Conservation (phyloP, 2,797 vertebrate genomes). For the Acridotheres tristis region DNA sequence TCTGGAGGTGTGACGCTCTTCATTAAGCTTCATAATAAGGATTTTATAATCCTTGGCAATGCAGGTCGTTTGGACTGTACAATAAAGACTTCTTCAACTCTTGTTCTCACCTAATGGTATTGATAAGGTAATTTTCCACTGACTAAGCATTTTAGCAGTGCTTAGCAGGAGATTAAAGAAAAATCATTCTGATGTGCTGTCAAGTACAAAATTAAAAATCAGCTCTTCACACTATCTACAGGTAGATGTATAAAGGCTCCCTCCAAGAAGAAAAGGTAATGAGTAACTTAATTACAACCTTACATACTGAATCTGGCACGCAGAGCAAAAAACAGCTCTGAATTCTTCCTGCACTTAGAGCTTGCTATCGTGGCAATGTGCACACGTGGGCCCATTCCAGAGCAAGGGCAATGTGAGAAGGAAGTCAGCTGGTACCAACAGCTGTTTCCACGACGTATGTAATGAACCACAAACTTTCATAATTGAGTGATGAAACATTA, state of each 20-base stretch:
- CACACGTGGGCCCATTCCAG: background rate
- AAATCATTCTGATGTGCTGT: constrained; percentile 43
- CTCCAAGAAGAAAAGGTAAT: background rate
- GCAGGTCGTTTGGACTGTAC: background rate
- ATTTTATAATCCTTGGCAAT: constrained; percentile 3
- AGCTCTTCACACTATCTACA: constrained; percentile 2
- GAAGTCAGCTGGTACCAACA: background rate
- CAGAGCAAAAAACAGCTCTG: background rate
- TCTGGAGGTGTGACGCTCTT: background rate
- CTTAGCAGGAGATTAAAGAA: constrained; percentile 40
- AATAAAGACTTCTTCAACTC: background rate
- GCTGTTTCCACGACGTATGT: rapidly evolving
- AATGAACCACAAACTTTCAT: background rate
- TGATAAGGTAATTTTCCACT: constrained; percentile 62
- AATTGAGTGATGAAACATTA: background rate
- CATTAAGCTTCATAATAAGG: background rate
- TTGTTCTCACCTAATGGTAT: constrained; percentile 29
- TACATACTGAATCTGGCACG: background rate
- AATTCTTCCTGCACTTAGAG: background rate
- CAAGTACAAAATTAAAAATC: constrained; percentile 57
- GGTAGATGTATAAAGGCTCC: background rate
- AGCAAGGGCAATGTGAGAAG: background rate
- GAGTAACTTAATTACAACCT: background rate
- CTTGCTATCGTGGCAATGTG: background rate
- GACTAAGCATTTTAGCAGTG: constrained; percentile 32